These are phyloP conservation scores for Distichodus sexfasciatus DNA, from an alignment of 2,797 vertebrate genomes.

Conservation along the genomic window DNA sequence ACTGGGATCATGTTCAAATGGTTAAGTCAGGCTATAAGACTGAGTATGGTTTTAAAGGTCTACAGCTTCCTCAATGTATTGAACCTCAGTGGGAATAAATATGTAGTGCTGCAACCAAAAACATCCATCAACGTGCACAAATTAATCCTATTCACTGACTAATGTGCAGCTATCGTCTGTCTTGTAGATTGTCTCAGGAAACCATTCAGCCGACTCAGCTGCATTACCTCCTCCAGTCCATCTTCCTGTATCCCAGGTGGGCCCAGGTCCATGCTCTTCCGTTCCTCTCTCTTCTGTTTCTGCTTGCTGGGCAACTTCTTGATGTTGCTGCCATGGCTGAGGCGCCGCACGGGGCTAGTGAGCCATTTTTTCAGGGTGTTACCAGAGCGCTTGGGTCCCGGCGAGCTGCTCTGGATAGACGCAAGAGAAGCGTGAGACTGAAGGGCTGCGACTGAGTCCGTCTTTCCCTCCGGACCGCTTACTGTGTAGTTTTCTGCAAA, in stretches of 20 bases:
- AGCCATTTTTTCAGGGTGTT: constrained; percentile 88
- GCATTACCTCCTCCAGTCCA: constrained; percentile 77
- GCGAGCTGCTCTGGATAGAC: constrained; percentile 81
- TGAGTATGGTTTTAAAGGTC: no score
- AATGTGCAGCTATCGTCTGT: no score
- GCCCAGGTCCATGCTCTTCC: constrained; percentile 81
- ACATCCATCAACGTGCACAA: no score
- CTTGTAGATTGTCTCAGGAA: no score
- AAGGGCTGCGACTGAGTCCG: constrained; percentile 81
- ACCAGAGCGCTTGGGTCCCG: constrained; percentile 82
- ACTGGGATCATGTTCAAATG: no score
- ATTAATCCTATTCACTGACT: no score
- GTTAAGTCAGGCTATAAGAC: no score
- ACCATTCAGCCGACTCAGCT: not conserved
- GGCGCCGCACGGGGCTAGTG: constrained; percentile 81
- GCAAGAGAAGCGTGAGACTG: constrained; percentile 80
- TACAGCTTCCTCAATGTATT: no score
- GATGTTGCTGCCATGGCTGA: constrained; percentile 80
- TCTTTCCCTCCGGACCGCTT: constrained; percentile 78
- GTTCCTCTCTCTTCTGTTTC: constrained; percentile 80
- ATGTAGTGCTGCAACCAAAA: no score
- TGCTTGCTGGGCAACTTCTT: constrained; percentile 74
- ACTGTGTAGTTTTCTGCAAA: constrained; percentile 73
- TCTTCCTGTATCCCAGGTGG: constrained; percentile 77
- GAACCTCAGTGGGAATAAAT: no score